Evolutionary conservation across 2,113 vertebrate species (phyloP), one percentile per base, ranked within the genome.

Genomic region (Taxidea taxus): DNA sequence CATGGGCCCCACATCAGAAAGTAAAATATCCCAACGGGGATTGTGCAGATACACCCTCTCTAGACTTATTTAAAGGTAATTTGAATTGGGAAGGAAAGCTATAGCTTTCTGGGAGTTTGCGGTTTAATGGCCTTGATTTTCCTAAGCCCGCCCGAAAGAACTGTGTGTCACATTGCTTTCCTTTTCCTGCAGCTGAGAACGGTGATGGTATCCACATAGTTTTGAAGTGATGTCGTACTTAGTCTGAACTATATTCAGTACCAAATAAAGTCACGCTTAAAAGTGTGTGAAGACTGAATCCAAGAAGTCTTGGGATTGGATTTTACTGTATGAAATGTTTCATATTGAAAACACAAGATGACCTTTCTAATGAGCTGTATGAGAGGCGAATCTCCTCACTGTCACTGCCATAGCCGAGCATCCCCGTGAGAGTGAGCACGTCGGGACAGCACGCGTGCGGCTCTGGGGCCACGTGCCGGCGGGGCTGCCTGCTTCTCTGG

Each of bases 171-270:
- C 16, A 0, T 56, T 37, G 37, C 20, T 77, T 75, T 31, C 81
- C 75, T 80, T 72, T 94, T 68, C 87, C 98, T 94, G 78, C 97
- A 99, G 99, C 99, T 98, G 99, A 99, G 98, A 99, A 99, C 96
- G 99, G 99, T 77, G 99, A 99, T 98, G 99, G 99, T 96, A 99
- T 99, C 98, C 99, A 99, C 98, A 99, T 99, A 97, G 99, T 99
- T 98, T 96, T 99, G 98, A 99, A 99, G 98, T 99, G 99, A 99
- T 75, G 64, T 95, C 97, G 94, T 94, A 96, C 1, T 0, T 47
- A 58, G 92, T 93, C 97, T 96, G 95, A 98, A 97, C 96, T 97
- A 84, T 97, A 95, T 78, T 97, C 97, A 97, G 25, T 0, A 90
- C 98, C 97, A 98, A 98, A 98, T 93, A 97, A 98, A 98, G 98